Conservation (phyloP, 2,888 invertebrate species). For the Stenurella melanura region DNA sequence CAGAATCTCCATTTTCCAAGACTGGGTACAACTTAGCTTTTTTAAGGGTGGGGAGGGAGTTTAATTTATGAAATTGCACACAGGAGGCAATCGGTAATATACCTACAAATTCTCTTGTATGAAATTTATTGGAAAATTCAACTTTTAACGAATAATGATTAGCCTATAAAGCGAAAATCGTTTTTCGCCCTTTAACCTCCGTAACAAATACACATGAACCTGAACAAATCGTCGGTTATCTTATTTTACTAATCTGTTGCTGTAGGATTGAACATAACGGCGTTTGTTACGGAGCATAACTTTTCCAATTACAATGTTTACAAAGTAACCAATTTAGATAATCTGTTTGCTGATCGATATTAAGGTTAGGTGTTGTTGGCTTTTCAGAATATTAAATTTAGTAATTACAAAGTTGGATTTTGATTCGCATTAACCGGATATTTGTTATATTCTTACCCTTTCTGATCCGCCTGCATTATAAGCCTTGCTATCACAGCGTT, state of each 20-base stretch:
- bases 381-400: conserved; percentile 66
- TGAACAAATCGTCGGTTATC: conserved; percentile 22
- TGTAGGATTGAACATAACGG: conserved; percentile 47
- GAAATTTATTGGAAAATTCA: no score
- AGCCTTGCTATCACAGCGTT: neutral
- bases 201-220: conserved; percentile 13
- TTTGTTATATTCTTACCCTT: conserved; percentile 60
- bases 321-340: conserved; percentile 71
- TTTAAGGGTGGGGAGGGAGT: no score
- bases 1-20: no score
- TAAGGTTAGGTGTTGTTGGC: conserved; percentile 65
- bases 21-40: no score
- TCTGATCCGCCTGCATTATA: conserved; percentile 23
- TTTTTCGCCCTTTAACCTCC: conserved; percentile 17
- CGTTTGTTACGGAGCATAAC: conserved; percentile 57
- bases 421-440: conserved; percentile 62
- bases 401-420: conserved; percentile 65
- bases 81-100: no score
- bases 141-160: no score
- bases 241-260: conserved; percentile 47
- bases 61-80: no score
- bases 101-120: no score
- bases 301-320: conserved; percentile 71
- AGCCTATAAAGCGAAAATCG: neutral
- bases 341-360: conserved; percentile 70